A percentile compares a stretch with the other conserved stretches of the same genome.
Evolutionary conservation across 2,888 invertebrate species (phyloP).

Genomic region (Thymelicus acteon): DNA sequence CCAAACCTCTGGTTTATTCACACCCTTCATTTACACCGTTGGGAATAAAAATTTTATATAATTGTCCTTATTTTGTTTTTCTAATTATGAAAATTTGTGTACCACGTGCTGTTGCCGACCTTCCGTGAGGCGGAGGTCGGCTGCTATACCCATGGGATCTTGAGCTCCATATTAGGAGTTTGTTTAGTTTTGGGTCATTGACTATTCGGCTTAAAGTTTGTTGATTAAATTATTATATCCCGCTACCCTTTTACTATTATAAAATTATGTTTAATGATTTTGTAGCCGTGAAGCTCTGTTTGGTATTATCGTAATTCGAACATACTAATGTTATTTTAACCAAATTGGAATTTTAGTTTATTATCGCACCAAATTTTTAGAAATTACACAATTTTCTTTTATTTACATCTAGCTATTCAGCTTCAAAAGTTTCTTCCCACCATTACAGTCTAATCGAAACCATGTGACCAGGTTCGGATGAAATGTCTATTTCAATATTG

Average conservation of each 20-base stretch:
- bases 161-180: conserved; percentile 41
- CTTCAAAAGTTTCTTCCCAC: too few relatives aligned
- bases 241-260: not conserved
- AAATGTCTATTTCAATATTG: too few relatives aligned
- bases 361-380: too few relatives aligned
- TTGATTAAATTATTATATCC: conserved; percentile 19
- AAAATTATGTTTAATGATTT: not conserved
- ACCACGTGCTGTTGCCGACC: conserved; percentile 70
- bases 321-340: not conserved
- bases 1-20: conserved; percentile 77
- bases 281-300: not conserved
- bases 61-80: conserved; percentile 67
- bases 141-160: conserved; percentile 54
- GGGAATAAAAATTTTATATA: conserved; percentile 71
- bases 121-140: conserved; percentile 45
- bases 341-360: too few relatives aligned
- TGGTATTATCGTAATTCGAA: not conserved
- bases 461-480: too few relatives aligned
- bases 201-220: conserved; percentile 10
- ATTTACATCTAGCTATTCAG: too few relatives aligned
- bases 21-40: conserved; percentile 70
- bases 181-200: conserved; percentile 38
- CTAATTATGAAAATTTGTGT: conserved; percentile 74
- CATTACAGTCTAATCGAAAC: too few relatives aligned
- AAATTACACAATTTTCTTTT: too few relatives aligned